phyloP scores from a whole-genome alignment of 2,888 invertebrate species.

The Oscheius sp. region DNA sequence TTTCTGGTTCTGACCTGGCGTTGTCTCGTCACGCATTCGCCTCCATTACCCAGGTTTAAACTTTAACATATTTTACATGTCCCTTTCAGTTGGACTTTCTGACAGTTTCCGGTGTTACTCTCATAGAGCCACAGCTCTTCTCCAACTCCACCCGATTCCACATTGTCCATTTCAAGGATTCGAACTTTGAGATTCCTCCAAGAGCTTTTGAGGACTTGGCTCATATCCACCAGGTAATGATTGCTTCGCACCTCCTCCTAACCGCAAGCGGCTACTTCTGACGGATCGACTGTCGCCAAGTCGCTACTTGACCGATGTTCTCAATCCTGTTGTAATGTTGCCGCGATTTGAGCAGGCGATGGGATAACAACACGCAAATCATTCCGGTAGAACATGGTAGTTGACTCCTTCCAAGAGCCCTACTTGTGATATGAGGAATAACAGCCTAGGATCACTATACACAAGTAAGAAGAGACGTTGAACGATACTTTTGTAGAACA shows the following conservation, averaged over 20 bases:
- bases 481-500: too few relatives aligned
- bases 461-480: too few relatives aligned
- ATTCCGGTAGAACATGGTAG: too few relatives aligned
- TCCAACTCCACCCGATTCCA: slow-evolving; percentile 55
- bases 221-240: slow-evolving; percentile 39
- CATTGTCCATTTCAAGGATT: slow-evolving; percentile 51
- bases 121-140: slow-evolving; percentile 56
- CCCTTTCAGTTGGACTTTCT: slow-evolving; percentile 51
- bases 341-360: not conserved
- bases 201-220: slow-evolving; percentile 42
- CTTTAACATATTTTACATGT: not conserved
- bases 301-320: slow-evolving; percentile 34
- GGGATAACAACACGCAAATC: too few relatives aligned
- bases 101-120: slow-evolving; percentile 48
- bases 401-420: too few relatives aligned
- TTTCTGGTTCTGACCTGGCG: slow-evolving; percentile 52
- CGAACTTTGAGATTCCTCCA: slow-evolving; percentile 50
- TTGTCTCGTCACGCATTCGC: slow-evolving; percentile 49
- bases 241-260: slow-evolving; percentile 3
- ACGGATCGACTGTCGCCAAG: slow-evolving; percentile 28
- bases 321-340: slow-evolving; percentile 24
- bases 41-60: slow-evolving; percentile 43
- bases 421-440: too few relatives aligned
- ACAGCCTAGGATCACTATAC: too few relatives aligned
- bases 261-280: slow-evolving; percentile 9